phyloP scores from a whole-genome alignment of 2,888 invertebrate species.

The Erebia ligea region DNA sequence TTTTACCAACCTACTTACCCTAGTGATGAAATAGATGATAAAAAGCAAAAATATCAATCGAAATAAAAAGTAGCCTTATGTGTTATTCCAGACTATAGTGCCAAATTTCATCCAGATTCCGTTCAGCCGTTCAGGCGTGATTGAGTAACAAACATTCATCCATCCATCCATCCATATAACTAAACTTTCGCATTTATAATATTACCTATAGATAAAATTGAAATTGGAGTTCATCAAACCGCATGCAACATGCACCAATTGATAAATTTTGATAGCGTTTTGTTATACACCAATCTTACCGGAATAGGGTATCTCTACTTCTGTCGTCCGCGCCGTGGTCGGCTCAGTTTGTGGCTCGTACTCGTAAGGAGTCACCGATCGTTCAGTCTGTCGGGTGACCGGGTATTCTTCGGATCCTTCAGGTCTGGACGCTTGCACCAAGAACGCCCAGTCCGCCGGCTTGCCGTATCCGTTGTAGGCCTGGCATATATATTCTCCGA shows the following conservation, averaged over 20 bases:
- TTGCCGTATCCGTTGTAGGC: conserved; percentile 92
- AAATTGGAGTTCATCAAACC: not conserved
- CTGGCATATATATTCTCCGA: conserved; percentile 94
- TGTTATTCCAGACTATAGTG: no score
- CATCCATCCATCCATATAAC: no score
- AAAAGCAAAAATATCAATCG: no score
- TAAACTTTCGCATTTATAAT: no score
- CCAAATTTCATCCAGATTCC: no score
- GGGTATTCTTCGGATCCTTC: conserved; percentile 70
- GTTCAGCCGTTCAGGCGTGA: no score
- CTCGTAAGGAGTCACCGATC: conserved; percentile 41
- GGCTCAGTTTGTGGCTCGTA: conserved; percentile 41
- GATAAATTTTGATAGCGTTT: conserved; percentile 6
- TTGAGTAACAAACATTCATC: no score
- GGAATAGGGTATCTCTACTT: conserved; percentile 54
- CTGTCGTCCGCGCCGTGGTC: conserved; percentile 45
- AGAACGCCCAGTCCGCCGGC: conserved; percentile 90
- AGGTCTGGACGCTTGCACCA: conserved; percentile 88
- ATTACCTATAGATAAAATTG: not conserved
- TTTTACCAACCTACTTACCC: no score
- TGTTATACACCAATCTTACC: conserved; percentile 59
- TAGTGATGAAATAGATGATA: no score
- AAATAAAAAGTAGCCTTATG: no score
- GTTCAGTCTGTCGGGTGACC: conserved; percentile 45
- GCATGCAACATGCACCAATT: conserved; percentile 16